phyloP scores from a whole-genome alignment of 2,888 invertebrate genomes.

The Protonemura montana region DNA sequence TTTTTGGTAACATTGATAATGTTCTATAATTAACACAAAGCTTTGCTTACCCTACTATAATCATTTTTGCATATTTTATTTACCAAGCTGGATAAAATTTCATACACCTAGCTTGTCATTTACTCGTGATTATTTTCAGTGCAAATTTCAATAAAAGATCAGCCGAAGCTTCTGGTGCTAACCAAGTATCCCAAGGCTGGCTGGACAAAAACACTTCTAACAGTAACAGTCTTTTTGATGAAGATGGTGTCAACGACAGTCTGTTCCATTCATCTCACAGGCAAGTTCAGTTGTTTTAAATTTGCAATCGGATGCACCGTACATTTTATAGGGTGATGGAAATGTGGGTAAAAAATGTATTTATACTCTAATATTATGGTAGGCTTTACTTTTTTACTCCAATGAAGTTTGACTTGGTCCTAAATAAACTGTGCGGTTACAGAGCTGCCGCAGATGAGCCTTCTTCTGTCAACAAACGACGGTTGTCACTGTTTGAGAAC shows the following conservation, averaged over 20 bases:
- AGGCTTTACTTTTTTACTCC: no score
- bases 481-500: background rate
- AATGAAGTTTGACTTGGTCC: no score
- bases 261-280: background rate
- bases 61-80: no score
- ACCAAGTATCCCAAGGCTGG: background rate
- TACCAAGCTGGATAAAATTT: no score
- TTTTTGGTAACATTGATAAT: no score
- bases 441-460: background rate
- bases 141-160: background rate
- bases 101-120: no score
- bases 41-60: no score
- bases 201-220: slow-evolving; percentile 57
- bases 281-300: background rate
- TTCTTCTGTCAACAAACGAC: background rate
- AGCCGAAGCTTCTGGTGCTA: background rate
- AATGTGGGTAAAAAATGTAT: no score
- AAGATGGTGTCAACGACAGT: slow-evolving; percentile 25
- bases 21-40: no score
- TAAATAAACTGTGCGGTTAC: background rate
- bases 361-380: no score
- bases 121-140: background rate
- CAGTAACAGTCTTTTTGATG: slow-evolving; percentile 54
- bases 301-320: no score
- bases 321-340: no score